phyloP scores from a whole-genome alignment of 2,113 vertebrate genomes.

The Bubo blakistoni region DNA sequence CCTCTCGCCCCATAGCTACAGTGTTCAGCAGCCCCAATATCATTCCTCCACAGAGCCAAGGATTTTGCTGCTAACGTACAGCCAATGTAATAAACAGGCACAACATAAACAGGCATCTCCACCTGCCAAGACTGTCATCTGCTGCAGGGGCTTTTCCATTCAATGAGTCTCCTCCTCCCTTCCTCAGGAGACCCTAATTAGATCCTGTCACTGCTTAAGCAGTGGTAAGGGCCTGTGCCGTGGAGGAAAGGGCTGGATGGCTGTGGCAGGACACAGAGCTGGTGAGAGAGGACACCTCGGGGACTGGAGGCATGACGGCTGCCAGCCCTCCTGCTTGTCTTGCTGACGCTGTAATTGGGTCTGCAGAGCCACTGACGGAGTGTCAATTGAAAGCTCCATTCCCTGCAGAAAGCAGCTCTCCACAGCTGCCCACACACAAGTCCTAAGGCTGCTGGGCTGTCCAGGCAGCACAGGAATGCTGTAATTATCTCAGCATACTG shows the following conservation, averaged over 20 bases:
- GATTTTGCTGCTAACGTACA: background rate
- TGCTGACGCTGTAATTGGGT: background rate
- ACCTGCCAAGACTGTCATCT: background rate
- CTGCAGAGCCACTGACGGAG: background rate
- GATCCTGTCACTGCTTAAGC: background rate
- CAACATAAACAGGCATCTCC: background rate
- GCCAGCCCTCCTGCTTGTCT: background rate
- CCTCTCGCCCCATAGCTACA: background rate
- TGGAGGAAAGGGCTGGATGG: background rate
- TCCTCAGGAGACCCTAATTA: background rate
- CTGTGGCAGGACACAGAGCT: background rate
- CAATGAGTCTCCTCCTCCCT: background rate
- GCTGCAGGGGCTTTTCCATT: background rate
- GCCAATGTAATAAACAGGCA: background rate
- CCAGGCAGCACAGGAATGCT: background rate
- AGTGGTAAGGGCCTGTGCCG: background rate
- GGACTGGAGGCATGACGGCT: background rate
- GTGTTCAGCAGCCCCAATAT: background rate
- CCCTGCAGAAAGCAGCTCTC: background rate
- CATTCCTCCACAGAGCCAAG: background rate
- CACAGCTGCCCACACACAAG: background rate
- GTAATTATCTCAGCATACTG: background rate
- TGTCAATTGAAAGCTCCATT: background rate
- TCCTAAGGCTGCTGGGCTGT: background rate
- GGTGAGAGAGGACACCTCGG: background rate